Percentiles rank a stretch among this genome's conserved stretches.
Conservation (phyloP, 2,113 vertebrate species). For the Anhinga rufa region DNA sequence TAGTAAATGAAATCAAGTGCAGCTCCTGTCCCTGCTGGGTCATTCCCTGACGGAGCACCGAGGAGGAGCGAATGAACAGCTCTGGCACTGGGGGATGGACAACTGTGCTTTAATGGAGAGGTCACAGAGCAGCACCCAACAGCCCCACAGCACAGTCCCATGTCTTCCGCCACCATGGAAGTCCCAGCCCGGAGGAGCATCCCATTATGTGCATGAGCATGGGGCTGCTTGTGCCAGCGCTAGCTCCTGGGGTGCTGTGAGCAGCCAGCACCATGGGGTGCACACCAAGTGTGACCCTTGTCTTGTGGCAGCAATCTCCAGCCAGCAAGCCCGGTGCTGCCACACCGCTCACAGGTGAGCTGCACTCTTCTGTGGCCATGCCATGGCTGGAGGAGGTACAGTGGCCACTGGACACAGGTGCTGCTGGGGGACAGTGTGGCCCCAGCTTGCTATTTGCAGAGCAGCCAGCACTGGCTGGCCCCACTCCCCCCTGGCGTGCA, state of each 20-base stretch:
- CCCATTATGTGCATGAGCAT: rapidly evolving
- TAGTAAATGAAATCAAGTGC: not conserved
- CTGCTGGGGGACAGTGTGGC: rapidly evolving
- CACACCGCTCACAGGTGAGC: rapidly evolving
- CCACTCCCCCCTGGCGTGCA: not conserved
- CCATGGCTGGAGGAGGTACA: not conserved
- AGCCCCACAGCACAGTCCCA: not conserved
- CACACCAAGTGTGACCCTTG: not conserved
- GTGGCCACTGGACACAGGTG: not conserved
- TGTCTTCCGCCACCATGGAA: not conserved
- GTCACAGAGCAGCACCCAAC: not conserved
- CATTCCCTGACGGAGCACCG: rapidly evolving
- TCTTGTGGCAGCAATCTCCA: not conserved
- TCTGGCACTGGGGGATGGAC: not conserved
- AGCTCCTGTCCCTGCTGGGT: not conserved
- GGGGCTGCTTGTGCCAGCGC: not conserved
- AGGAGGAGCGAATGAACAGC: not conserved
- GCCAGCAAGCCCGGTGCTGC: not conserved
- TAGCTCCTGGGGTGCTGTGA: not conserved
- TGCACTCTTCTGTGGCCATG: rapidly evolving
- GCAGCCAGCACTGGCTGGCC: not conserved
- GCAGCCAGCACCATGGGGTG: not conserved
- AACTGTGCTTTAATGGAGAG: conserved; percentile 14
- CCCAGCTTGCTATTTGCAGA: not conserved
- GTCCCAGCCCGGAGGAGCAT: not conserved